Base-by-base conservation (phyloP, 2,113 vertebrate genomes). In the Tyrannus savana region DNA sequence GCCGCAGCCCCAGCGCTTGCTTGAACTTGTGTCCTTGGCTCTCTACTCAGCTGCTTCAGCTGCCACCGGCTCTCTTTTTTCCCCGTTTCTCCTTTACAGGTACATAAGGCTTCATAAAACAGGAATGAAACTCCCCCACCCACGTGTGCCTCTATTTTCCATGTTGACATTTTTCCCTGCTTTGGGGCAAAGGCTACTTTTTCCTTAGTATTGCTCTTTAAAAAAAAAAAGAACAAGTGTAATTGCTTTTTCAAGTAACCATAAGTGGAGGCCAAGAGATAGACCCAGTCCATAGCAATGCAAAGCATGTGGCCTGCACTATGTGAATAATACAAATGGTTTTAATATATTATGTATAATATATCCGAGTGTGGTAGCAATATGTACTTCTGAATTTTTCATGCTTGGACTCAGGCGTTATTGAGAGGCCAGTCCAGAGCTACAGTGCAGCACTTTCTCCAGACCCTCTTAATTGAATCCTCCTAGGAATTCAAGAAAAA, bases 81-180 rank as follows among this genome's bases (percentile, higher is more conserved):
- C 4, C 11, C 44, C 3, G 13, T 60, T 94, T 87, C 79, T 79
- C 37, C 21, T 93, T 87, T n/a, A 37, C 66, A 79, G 94, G 71
- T 82, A 56, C 49, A 56, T 60, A 44, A 94, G 41, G 74, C 67
- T 91, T 91, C 46, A 41, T 52, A 69, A 72, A 93, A 44, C n/a
- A 76, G 55, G 19, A 84, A 64, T 90, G 58, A 92, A 96, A 77
- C 68, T 91, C 68, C 91, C 84, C 83, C 42, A 19, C 93, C 93
- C 83, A 92, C 89, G 37, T 28, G 35, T 76, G 86, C 93, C 55
- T 89, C 68, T 88, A 0, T 92, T 92, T 84, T 86, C 72, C 55
- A 19, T 15, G 47, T 55, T 84, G 91, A 80, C 56, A 27, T 71
- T 55, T 96, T 97, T 91, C 85, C 71, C 72, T 83, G 67, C 49